Conservation (phyloP, 2,797 vertebrate species). For the Coracias cyanogaster region DNA sequence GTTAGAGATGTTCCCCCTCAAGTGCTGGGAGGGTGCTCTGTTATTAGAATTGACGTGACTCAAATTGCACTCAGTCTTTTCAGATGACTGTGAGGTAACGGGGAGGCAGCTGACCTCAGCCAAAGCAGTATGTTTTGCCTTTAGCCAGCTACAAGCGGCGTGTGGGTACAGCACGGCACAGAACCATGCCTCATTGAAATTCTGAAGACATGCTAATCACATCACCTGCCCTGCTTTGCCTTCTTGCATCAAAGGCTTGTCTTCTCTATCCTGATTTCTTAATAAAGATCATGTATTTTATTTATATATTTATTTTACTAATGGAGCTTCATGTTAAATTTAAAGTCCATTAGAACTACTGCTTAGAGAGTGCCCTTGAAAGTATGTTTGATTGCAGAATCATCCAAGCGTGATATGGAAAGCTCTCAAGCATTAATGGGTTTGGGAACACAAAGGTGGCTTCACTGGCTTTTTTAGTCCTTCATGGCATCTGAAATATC, state of each 20-base stretch:
- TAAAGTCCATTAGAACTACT: constrained; percentile 57
- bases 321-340: constrained; percentile 61
- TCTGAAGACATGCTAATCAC: background rate
- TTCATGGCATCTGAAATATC: background rate
- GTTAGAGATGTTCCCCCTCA: background rate
- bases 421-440: constrained; percentile 22
- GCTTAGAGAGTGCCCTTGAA: constrained; percentile 25
- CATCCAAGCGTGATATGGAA: constrained; percentile 4
- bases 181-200: constrained; percentile 10
- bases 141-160: accelerated
- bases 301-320: constrained; percentile 67
- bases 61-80: background rate
- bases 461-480: background rate
- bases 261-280: constrained; percentile 40
- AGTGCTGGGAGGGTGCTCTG: background rate
- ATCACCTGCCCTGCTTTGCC: background rate
- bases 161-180: background rate
- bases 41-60: background rate
- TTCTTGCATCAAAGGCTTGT: constrained; percentile 44
- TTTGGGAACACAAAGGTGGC: constrained; percentile 29
- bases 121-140: background rate
- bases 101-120: background rate
- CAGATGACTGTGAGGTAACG: background rate
- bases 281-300: constrained; percentile 30
- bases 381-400: constrained; percentile 38